A percentile compares a stretch with the other conserved stretches of the same genome.
These are phyloP conservation scores for Drosophila kikkawai DNA, from an alignment of 1,140 invertebrate genomes.

Conservation along the genomic window DNA sequence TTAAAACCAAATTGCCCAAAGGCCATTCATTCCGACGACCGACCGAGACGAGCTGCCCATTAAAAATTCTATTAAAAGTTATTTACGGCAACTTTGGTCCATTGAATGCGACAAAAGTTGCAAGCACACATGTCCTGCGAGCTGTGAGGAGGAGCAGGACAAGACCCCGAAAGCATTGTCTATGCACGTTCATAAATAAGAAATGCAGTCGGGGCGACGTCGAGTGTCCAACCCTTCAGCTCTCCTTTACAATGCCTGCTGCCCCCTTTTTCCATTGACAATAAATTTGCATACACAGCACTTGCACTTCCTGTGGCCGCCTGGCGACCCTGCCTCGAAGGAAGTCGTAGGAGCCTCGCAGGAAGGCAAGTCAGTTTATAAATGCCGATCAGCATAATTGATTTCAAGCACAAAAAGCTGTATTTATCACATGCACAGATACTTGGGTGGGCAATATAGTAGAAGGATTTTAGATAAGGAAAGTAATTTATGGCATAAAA, in stretches of 20 bases:
- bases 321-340: constrained; percentile 1
- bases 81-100: constrained; percentile 79
- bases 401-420: constrained; percentile 61
- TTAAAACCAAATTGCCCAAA: constrained; percentile 48
- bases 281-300: constrained; percentile 82
- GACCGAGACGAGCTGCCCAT: constrained; percentile 38
- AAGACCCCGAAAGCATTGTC: constrained; percentile 63
- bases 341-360: constrained; percentile 33
- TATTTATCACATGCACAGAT: constrained; percentile 9
- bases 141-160: constrained; percentile 16
- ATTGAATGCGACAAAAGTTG: constrained; percentile 72
- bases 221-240: constrained; percentile 31
- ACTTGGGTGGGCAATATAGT: neutral
- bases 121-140: constrained; percentile 18
- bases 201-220: constrained; percentile 69
- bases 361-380: constrained; percentile 77
- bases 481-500: neutral
- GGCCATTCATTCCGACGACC: constrained; percentile 11
- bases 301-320: constrained; percentile 59
- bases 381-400: constrained; percentile 84
- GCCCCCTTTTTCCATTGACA: constrained; percentile 60
- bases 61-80: constrained; percentile 83
- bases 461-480: neutral
- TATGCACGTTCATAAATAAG: constrained; percentile 83
- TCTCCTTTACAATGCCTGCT: constrained; percentile 1